Conservation (phyloP, 2,113 vertebrate genomes). For the Bubo bubo region DNA sequence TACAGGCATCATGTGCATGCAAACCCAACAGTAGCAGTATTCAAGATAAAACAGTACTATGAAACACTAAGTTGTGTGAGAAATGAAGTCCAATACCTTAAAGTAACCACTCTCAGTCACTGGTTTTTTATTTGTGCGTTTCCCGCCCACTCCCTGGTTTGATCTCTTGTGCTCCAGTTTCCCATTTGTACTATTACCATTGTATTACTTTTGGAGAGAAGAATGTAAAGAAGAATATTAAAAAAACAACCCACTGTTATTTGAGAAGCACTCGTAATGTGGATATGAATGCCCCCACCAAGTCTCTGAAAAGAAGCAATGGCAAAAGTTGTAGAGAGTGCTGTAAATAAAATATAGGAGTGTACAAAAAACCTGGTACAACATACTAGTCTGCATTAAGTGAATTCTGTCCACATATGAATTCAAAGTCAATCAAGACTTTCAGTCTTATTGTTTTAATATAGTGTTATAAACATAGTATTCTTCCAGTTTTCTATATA, state of each 20-base stretch:
- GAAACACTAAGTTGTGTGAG: background rate
- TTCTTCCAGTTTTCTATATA: background rate
- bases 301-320: background rate
- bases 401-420: background rate
- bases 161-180: background rate
- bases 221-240: background rate
- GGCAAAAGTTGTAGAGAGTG: rapidly evolving
- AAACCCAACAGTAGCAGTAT: background rate
- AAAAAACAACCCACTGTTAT: background rate
- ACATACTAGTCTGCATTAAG: background rate
- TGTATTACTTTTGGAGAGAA: background rate
- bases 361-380: background rate
- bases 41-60: background rate
- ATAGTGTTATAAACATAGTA: background rate
- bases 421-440: background rate
- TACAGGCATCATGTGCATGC: background rate
- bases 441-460: background rate
- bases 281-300: background rate
- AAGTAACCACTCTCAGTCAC: background rate
- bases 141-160: rapidly evolving
- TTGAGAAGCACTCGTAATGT: background rate
- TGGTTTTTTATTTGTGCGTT: background rate
- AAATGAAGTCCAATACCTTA: background rate
- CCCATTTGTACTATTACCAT: background rate
- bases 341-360: background rate